Conservation (phyloP, 2,888 invertebrate genomes). For the Platycnemis pennipes region DNA sequence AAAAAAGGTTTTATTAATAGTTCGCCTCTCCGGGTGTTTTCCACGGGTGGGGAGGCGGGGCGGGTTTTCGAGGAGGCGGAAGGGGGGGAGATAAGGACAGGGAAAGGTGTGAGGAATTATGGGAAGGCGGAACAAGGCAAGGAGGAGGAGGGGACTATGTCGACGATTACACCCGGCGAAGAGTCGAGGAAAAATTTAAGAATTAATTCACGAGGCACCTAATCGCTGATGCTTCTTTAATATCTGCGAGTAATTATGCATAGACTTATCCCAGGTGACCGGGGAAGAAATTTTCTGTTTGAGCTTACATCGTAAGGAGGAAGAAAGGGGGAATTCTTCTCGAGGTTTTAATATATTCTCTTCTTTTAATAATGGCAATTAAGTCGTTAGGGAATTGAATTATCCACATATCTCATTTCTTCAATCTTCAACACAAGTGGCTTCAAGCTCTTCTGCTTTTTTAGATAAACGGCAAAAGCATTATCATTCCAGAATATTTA, state of each 20-base stretch:
- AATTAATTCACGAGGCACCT: conserved; percentile 3
- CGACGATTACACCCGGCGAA: not conserved
- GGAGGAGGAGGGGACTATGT: not conserved
- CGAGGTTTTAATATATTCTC: not conserved
- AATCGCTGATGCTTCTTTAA: conserved; percentile 51
- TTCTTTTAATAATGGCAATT: not conserved
- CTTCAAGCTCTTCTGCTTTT: not conserved
- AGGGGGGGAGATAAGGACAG: not conserved
- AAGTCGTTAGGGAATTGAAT: conserved; percentile 20
- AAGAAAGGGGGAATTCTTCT: not conserved
- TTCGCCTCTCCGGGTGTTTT: conserved; percentile 2
- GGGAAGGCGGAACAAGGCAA: not conserved
- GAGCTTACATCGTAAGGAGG: not conserved
- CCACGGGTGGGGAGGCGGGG: not conserved
- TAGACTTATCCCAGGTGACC: conserved; percentile 6
- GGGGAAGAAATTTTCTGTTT: not conserved
- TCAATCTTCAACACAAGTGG: not conserved
- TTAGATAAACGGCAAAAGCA: not conserved
- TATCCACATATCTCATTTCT: not conserved
- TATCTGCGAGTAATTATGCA: conserved; percentile 37
- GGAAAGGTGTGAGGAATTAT: not conserved
- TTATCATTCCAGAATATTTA: not conserved
- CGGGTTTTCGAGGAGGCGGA: not conserved
- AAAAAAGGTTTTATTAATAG: conserved; percentile 36
- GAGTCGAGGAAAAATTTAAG: not conserved